Percentiles rank a stretch among this genome's conserved stretches.
phyloP scores from a whole-genome alignment of 2,113 vertebrate genomes.

The Solenodon paradoxus region DNA sequence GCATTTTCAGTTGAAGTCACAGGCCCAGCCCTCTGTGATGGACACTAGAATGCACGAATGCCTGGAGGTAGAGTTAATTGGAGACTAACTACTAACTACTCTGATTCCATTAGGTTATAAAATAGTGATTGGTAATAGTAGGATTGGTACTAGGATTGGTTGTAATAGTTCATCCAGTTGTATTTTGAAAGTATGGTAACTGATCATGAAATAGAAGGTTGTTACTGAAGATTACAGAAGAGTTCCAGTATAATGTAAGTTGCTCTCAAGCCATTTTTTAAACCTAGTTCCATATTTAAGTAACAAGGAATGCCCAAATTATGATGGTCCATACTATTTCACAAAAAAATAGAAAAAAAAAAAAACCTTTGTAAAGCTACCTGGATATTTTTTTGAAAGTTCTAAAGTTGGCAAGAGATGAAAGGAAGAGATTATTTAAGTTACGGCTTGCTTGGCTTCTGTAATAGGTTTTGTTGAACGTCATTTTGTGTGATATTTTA shows the following conservation, averaged over 20 bases:
- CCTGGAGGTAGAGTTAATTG: neutral
- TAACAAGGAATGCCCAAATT: neutral
- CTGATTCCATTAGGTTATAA: neutral
- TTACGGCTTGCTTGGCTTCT: neutral
- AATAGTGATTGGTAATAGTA: neutral
- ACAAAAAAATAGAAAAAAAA: neutral
- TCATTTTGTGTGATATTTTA: conserved; percentile 10
- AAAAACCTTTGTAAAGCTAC: neutral
- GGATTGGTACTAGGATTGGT: no score
- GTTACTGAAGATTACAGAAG: neutral
- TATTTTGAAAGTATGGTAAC: no score
- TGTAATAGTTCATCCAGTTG: no score
- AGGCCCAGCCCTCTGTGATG: neutral
- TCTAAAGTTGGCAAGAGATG: neutral
- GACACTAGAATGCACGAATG: neutral
- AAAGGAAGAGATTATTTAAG: neutral
- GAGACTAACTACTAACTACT: neutral
- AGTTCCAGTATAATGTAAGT: neutral
- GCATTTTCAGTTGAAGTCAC: no score
- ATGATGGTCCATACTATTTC: neutral
- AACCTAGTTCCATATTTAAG: neutral
- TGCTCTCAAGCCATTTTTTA: conserved; percentile 33
- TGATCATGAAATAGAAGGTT: no score
- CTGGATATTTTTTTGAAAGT: neutral
- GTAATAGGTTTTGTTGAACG: neutral